Conservation (phyloP, 23 tunicate genomes). For the Halocynthia aurantium region DNA sequence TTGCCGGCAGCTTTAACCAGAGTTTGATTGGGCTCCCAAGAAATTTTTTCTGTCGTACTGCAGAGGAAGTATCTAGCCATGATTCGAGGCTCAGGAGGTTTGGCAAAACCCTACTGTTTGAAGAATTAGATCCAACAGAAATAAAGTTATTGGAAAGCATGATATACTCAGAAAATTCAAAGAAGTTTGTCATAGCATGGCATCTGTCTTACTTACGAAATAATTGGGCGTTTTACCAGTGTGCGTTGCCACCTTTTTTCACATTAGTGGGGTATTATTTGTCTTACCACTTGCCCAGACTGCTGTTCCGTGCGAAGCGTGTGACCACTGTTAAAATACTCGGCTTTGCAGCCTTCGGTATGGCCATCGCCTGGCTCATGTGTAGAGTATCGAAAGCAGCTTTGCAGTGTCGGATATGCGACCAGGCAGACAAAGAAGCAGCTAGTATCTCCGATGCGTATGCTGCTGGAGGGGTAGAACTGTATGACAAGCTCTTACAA, state of each 20-base stretch:
- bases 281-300: slow-evolving; percentile 27
- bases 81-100: slow-evolving; percentile 22
- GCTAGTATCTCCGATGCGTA: slow-evolving; percentile 67
- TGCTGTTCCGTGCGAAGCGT: slow-evolving; percentile 6
- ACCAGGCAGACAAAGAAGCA: slow-evolving; percentile 46
- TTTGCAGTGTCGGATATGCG: slow-evolving; percentile 12
- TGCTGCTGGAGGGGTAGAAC: slow-evolving; percentile 72
- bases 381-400: slow-evolving; percentile 55
- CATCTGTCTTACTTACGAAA: slow-evolving; percentile 40
- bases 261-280: slow-evolving; percentile 50
- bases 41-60: slow-evolving; percentile 43
- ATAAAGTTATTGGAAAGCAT: slow-evolving; percentile 53
- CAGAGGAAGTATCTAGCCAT: slow-evolving; percentile 42
- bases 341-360: slow-evolving; percentile 16
- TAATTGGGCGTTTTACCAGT: slow-evolving; percentile 67
- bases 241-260: slow-evolving; percentile 42
- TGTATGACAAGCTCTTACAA: slow-evolving; percentile 34
- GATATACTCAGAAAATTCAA: slow-evolving; percentile 60
- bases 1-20: slow-evolving; percentile 28
- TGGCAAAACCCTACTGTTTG: slow-evolving; percentile 5
- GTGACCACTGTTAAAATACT: slow-evolving; percentile 20
- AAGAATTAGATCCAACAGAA: slow-evolving; percentile 35
- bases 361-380: slow-evolving; percentile 28
- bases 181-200: slow-evolving; percentile 72
- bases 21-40: slow-evolving; percentile 61